phyloP scores from a whole-genome alignment of 2,113 vertebrate species.

The Clarias magur region DNA sequence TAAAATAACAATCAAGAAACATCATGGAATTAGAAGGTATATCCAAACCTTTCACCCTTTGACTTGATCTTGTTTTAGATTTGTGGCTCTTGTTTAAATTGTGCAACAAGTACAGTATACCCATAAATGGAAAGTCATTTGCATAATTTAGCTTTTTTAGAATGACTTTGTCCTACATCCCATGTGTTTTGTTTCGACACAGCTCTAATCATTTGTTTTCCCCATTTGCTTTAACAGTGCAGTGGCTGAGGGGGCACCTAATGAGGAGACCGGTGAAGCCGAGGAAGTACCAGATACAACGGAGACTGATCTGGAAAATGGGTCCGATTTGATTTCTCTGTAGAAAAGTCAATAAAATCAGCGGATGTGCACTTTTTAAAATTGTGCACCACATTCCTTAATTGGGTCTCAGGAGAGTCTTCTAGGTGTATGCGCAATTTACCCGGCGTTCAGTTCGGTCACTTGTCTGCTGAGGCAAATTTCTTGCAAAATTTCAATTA shows the following conservation, averaged over 20 bases:
- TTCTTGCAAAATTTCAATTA: no score
- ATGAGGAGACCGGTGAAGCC: conserved; percentile 66
- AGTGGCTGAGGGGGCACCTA: conserved; percentile 60
- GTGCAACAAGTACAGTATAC: background rate
- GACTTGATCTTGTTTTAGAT: no score
- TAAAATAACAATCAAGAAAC: no score
- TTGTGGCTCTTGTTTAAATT: background rate
- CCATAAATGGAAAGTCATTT: background rate
- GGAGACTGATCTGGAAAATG: conserved; percentile 70
- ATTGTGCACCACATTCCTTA: background rate
- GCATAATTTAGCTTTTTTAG: background rate
- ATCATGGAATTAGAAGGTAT: no score
- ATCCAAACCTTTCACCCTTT: no score
- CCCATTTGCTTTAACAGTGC: conserved; percentile 65
- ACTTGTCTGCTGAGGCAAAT: no score
- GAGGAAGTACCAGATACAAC: conserved; percentile 59
- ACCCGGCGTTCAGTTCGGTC: no score
- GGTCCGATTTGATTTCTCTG: conserved; percentile 63
- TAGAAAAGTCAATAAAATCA: background rate
- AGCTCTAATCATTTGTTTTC: background rate
- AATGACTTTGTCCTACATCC: no score
- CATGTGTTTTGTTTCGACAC: background rate
- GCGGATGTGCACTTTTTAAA: background rate
- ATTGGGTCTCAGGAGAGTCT: no score
- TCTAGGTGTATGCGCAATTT: no score